Base-by-base conservation (phyloP, 2,797 vertebrate species). In the Periophthalmus magnuspinnatus region DNA sequence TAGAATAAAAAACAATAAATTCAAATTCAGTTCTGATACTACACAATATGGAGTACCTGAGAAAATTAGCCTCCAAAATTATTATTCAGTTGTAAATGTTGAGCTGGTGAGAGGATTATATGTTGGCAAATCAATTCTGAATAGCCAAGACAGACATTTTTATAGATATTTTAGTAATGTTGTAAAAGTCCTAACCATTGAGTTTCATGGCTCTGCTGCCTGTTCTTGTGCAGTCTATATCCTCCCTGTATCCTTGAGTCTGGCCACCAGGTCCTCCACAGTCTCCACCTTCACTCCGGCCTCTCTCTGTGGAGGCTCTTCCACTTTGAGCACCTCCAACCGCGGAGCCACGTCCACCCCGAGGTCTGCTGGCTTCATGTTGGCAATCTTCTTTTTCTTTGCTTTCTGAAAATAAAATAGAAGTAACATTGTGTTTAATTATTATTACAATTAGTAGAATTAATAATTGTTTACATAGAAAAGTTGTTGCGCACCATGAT, bases 371-470 rank as follows among this genome's bases (percentile, higher is more conserved):
- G 95, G 88, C 79, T 95, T 96, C 79, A 97, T 1, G 2, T 86
- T 93, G 0, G 92, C 91, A 0, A 97, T 95, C 88, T 96, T 96
- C 92, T 97, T 97, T 86, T 97, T 97, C 89, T 97, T 97, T 9
- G 96, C 96, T 96, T 97, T 97, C 96, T 97, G 84, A 52, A 61
- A 73, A 36, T 7, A 5, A 56, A 19, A 45, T 13, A 14, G 38
- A 41, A 41, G 7, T 2, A 36, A 6, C 66, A 54, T 7, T 2
- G 56, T 28, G 6, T 33, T 33, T 32, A 17, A 17, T 58, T 33
- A 59, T 6, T 32, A 32, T 19, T 11, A 38, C 14, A 57, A 14
- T 55, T 28, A 16, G 4, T 1, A 6, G 22, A 34, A 9, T 13
- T 28, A 16, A 22, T 55, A 10, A 5, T 24, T 11, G 4, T 10